Evolutionary conservation across 2,888 invertebrate species (phyloP), one percentile per base, ranked within the genome.

Genomic region (Toxonevra muliebris): DNA sequence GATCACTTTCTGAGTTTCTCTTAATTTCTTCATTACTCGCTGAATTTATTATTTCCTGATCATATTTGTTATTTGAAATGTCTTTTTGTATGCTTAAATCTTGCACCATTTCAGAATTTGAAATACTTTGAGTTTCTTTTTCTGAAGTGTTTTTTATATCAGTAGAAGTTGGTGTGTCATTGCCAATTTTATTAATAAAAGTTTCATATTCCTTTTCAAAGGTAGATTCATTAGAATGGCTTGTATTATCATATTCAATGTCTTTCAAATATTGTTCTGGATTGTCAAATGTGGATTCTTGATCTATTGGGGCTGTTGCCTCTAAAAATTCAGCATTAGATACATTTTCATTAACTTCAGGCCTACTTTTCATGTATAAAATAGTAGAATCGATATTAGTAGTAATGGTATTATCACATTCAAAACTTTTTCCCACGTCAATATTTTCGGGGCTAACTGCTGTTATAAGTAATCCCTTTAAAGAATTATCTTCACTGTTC

Each of bases 161-260:
- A 30, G 50, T 48, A 40, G 48, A 48, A 8, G 61, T 20, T 30
- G 55, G 42, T 45, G 42, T 41, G 13, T 79, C 77, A 41, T 71
- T 76, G 5, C 75, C 79, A 30, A 76, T 78, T 68, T 80, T 80
- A 70, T 82, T 78, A 7, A 82, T 82, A 41, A 82, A 82, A 0
- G 82, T 82, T 68, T 82, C 79, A 68, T 82, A 82, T 70, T 80
- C 79, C 71, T 82, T 82, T 68, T 78, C 82, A 61, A 82, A 82
- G 2, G 80, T 81, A 1, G 80, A 80, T 52, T 79, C 80, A 57
- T 80, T 81, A 0, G 82, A 82, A 57, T 71, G 70, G 4, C 65
- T 77, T 15, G 75, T 77, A 50, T 76, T 78, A 59, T 77, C 82
- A 41, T 75, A 75, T 50, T 82, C 82, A 17, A 80, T 75, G 41